Evolutionary conservation across 2,113 vertebrate species (phyloP), one percentile per base, ranked within the genome.

Genomic region (Melanocharis versteri): DNA sequence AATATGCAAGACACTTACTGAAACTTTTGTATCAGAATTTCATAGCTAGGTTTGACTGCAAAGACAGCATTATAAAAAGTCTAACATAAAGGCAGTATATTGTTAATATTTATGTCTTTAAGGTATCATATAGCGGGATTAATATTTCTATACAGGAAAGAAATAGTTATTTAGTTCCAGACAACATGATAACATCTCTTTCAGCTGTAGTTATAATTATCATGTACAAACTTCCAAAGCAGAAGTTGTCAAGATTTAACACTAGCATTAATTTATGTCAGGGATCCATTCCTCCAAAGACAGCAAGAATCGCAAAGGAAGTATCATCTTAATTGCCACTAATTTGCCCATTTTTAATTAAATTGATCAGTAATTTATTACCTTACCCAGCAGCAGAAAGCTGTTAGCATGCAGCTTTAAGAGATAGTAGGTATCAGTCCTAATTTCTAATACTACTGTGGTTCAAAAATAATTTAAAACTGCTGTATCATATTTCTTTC

Each of bases 201-300:
- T 97, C 91, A 97, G 91, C 91, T 97, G 93, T 60, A 98, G 94
- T 97, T 97, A 96, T 79, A 97, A 98, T 97, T 98, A 98, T 86
- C 92, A 97, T 35, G 90, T 93, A 97, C 13, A 89, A 97, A 97
- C 95, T 96, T 98, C 64, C 78, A 97, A 97, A 97, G 97, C 66
- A 96, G 89, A 97, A 97, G 68, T 97, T 97, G 97, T 98, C 95
- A 97, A 96, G 96, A 97, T 96, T 97, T 97, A 98, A 97, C 94
- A 97, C 95, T 96, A 98, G 93, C 95, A 97, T 97, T 97, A 98
- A 98, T 98, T 97, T 97, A 98, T 95, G 94, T 97, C 96, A 97
- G 90, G 88, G 84, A 98, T 97, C 95, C 96, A 97, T 97, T 97
- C 95, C 91, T 97, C 90, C 88, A 92, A 97, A 97, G 96, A 97